phyloP scores from a whole-genome alignment of 2,113 vertebrate genomes.

The Galemys pyrenaicus region DNA sequence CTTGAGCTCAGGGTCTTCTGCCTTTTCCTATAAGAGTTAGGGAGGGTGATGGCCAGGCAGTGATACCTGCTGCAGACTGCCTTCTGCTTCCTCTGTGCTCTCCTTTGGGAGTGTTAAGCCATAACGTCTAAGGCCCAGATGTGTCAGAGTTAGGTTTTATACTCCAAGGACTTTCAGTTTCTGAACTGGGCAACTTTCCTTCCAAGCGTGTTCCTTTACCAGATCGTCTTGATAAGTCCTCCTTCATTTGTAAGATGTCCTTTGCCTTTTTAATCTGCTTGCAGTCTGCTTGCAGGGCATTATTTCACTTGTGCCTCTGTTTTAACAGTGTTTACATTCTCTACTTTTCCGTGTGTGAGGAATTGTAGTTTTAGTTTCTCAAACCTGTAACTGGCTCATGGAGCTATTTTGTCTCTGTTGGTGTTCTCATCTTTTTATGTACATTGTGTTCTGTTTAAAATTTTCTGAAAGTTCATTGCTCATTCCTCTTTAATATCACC shows the following conservation, averaged over 20 bases:
- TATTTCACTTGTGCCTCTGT: not conserved
- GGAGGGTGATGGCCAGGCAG: too few relatives aligned
- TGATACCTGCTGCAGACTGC: not conserved
- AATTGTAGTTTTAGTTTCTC: not conserved
- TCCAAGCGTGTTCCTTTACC: not conserved
- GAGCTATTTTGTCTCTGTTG: not conserved
- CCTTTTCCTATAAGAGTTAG: not conserved
- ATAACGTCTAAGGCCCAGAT: not conserved
- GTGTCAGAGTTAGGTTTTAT: not conserved
- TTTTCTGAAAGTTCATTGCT: constrained; percentile 2
- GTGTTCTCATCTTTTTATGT: constrained; percentile 31
- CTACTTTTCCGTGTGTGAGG: not conserved
- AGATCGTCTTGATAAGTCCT: not conserved
- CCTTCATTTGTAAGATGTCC: not conserved
- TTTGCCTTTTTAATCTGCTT: not conserved
- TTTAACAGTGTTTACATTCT: not conserved
- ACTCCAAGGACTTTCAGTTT: not conserved
- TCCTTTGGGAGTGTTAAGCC: not conserved
- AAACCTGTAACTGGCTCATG: not conserved
- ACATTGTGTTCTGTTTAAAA: constrained; percentile 1
- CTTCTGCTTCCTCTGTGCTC: not conserved
- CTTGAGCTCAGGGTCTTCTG: not conserved
- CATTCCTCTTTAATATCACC: constrained; percentile 28
- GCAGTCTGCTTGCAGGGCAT: constrained; percentile 42
- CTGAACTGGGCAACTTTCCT: not conserved